These are phyloP conservation scores for Habropoda laboriosa DNA, from an alignment of 1,140 invertebrate species.

Conservation along the genomic window DNA sequence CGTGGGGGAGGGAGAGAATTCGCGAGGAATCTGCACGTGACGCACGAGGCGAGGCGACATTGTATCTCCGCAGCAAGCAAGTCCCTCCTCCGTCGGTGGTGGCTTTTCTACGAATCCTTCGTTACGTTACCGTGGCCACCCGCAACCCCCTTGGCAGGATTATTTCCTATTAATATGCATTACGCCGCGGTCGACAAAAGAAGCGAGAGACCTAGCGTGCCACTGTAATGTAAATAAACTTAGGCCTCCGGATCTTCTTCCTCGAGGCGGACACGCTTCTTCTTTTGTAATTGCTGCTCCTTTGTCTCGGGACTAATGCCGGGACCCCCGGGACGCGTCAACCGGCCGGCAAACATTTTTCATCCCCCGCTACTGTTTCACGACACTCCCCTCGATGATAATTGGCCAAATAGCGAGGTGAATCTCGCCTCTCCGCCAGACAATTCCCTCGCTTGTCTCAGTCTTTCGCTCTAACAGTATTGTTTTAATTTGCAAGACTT, in stretches of 20 bases:
- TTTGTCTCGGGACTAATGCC: conserved; percentile 56
- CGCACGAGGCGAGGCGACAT: conserved; percentile 72
- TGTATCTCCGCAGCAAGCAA: conserved; percentile 55
- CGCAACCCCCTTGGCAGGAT: conserved; percentile 45
- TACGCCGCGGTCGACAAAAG: conserved; percentile 60
- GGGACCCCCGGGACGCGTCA: conserved; percentile 25
- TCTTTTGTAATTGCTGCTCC: conserved; percentile 63
- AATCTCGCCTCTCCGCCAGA: too few relatives aligned
- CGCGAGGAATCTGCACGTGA: conserved; percentile 74
- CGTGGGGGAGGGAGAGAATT: conserved; percentile 69
- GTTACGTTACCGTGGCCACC: conserved; percentile 43
- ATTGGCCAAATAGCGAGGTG: conserved; percentile 10
- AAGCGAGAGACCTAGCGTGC: conserved; percentile 50
- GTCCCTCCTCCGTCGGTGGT: conserved; percentile 43
- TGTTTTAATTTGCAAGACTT: too few relatives aligned
- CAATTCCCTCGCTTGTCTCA: background rate
- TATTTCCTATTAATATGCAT: conserved; percentile 70
- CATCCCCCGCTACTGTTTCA: conserved; percentile 27
- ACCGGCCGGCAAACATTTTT: conserved; percentile 57
- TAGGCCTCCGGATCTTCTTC: conserved; percentile 62
- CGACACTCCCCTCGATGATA: conserved; percentile 11
- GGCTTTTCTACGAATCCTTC: conserved; percentile 50
- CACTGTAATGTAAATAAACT: conserved; percentile 68
- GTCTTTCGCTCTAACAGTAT: too few relatives aligned
- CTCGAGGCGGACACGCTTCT: conserved; percentile 58